A percentile compares a stretch with the other conserved stretches of the same genome.
Conservation (phyloP, 1,140 invertebrate genomes). For the Caenorhabditis brenneri region DNA sequence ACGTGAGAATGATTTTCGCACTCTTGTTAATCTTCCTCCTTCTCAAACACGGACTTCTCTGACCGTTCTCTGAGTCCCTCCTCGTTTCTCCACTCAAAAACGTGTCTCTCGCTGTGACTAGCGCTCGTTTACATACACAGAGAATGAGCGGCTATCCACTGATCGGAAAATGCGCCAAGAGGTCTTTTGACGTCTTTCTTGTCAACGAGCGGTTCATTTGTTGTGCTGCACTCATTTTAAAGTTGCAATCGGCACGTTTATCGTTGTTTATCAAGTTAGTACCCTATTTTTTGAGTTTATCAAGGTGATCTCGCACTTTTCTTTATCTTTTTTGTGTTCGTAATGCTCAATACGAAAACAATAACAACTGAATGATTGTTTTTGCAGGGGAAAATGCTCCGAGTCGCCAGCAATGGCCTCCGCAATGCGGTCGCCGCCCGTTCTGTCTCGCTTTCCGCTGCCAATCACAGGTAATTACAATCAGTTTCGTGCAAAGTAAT, state of each 20-base stretch:
- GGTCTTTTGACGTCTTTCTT: not conserved
- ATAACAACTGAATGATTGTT: too few species aligned
- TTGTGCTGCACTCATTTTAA: not conserved
- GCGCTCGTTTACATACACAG: not conserved
- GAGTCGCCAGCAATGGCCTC: conserved; percentile 29
- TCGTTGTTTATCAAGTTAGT: not conserved
- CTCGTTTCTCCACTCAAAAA: not conserved
- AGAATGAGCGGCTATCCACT: not conserved
- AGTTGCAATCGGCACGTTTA: conserved; percentile 32
- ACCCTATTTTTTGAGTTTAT: not conserved
- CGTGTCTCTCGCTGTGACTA: not conserved
- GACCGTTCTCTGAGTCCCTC: conserved; percentile 1
- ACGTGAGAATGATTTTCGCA: not conserved
- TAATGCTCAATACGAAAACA: not conserved
- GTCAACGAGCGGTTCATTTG: conserved; percentile 29
- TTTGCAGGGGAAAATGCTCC: conserved; percentile 26
- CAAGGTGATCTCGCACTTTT: not conserved
- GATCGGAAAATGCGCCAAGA: not conserved
- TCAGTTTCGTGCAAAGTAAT: not conserved
- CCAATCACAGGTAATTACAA: conserved; percentile 1
- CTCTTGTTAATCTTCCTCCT: not conserved
- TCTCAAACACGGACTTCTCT: not conserved
- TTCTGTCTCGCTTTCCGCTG: conserved; percentile 25
- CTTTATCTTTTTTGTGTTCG: not conserved
- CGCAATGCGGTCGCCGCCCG: conserved; percentile 30